Conservation (phyloP, 2,113 vertebrate genomes). For the Corythornis madagascariensis region DNA sequence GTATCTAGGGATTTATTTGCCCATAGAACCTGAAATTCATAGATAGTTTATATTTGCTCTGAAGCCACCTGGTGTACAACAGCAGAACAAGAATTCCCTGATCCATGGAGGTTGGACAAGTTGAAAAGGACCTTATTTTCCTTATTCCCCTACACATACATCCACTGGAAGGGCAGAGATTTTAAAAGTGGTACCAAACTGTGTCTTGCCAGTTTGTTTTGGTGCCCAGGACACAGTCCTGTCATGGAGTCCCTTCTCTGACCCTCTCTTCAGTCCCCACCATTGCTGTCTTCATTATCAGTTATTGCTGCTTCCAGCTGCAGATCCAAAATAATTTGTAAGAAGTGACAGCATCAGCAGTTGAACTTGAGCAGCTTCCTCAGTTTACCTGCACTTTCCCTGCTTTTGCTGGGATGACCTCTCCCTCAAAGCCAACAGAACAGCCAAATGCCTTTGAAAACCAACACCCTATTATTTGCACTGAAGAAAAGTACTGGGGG, state of each 20-base stretch:
- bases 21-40: background rate
- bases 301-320: background rate
- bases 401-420: background rate
- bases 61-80: background rate
- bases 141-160: fast-evolving
- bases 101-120: background rate
- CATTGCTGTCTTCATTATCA: background rate
- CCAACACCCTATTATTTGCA: background rate
- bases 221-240: background rate
- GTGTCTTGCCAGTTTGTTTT: background rate
- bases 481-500: too few species aligned
- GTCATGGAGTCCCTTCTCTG: background rate
- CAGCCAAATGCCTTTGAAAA: background rate
- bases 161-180: background rate
- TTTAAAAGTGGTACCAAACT: background rate
- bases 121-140: background rate
- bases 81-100: background rate
- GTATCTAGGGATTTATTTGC: background rate
- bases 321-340: background rate
- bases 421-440: background rate
- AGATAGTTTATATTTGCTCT: background rate
- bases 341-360: background rate
- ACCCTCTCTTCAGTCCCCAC: background rate
- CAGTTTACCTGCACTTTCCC: background rate
- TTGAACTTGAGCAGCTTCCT: background rate